Evolutionary conservation across 2,113 vertebrate species (phyloP).

Genomic region (Ciconia boyciana): DNA sequence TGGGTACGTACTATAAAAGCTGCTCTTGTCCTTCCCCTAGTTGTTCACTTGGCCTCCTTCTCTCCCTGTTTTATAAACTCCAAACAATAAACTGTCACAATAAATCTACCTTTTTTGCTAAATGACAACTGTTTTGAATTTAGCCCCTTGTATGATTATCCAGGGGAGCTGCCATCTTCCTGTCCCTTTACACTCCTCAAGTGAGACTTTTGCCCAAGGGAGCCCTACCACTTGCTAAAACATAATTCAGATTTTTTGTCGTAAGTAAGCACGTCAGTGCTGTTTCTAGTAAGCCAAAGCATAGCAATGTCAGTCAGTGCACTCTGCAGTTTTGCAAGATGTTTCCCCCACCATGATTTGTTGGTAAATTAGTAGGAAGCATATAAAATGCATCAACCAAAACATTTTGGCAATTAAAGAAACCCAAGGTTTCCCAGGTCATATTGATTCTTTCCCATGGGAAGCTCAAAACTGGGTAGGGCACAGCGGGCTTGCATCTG

Average conservation of each 20-base stretch:
- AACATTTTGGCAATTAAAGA: neutral
- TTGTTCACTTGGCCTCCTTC: neutral
- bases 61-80: neutral
- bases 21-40: neutral
- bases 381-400: neutral
- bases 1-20: neutral
- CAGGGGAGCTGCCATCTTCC: neutral
- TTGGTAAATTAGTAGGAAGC: neutral
- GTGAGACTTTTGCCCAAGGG: neutral
- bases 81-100: neutral
- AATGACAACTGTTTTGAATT: neutral
- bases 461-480: neutral
- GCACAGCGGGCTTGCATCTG: fast-evolving
- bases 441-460: neutral
- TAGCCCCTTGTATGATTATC: neutral
- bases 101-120: neutral
- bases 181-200: neutral
- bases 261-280: neutral
- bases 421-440: neutral
- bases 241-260: neutral
- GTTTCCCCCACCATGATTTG: neutral
- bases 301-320: neutral
- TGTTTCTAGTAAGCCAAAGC: neutral
- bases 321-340: neutral
- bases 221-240: neutral